Base-by-base conservation (phyloP, 2,797 vertebrate genomes). In the Thalassophryne amazonica region DNA sequence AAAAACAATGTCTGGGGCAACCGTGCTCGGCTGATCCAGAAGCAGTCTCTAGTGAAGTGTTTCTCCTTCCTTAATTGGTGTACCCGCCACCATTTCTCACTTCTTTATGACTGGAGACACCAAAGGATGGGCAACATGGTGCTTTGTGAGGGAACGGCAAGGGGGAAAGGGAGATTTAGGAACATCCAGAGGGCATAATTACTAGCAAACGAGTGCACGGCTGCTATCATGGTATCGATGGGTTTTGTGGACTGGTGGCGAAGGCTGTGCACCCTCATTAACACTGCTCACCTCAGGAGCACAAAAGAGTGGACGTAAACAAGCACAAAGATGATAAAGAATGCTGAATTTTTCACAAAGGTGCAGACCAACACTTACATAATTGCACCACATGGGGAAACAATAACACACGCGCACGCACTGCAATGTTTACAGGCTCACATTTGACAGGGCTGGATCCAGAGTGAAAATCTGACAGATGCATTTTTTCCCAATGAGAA, bases 31-130 rank as follows among this genome's bases (percentile, higher is more conserved):
- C 54, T 60, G 79, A 81, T 76, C 71, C 69, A 51, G 68, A 45
- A 48, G 62, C 32, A 45, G 57, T 66, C 60, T 78, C 62, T 55
- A 36, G 59, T 34, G 41, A 41, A 31, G 47, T 59, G 51, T 64
- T 46, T 76, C 60, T 82, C 47, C 59, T 45, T 42, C 60, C 75
- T 49, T 87, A 86, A 86, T 86, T 86, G 84, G 80, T 58, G n/a
- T n/a, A n/a, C 56, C 46, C 32, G 35, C 53, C 54, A 49, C 36
- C 34, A 11, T 19, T 38, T 65, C 66, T 60, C 55, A 21, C 18
- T 55, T 34, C 39, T 53, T 15, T 24, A 41, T 18, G 22, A 22
- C 1, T 43, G 31, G 39, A 65, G 55, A 43, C 50, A 53, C 21
- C n/a, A 27, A 60, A 41, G 50, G 43, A 34, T 38, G 34, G 57